Conservation (phyloP, 1,140 invertebrate genomes). For the Gonioctena quinquepunctata region DNA sequence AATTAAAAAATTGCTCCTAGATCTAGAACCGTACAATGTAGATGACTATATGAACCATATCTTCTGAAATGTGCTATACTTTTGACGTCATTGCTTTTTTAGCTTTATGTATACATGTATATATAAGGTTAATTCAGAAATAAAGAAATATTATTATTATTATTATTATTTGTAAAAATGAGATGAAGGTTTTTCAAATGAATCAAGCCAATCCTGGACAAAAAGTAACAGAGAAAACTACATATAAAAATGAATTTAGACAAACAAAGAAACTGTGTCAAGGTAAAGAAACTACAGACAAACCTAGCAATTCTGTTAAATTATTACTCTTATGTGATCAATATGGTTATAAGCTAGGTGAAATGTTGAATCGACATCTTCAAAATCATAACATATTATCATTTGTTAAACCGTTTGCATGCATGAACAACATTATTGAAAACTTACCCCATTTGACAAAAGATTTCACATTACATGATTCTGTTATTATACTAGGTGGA, state of each 20-base stretch:
- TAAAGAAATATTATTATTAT: no score
- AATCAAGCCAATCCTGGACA: no score
- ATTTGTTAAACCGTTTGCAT: neutral
- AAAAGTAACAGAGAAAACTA: no score
- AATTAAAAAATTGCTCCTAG: no score
- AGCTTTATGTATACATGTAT: no score
- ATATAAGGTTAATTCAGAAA: no score
- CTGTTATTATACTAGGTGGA: neutral
- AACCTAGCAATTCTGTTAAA: neutral
- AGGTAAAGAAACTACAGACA: neutral
- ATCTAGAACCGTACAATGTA: no score
- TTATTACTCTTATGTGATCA: neutral
- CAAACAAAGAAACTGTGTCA: neutral
- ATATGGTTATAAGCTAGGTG: slow-evolving; percentile 2
- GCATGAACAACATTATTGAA: neutral
- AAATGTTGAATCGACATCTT: neutral
- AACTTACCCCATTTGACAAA: neutral
- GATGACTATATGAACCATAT: no score
- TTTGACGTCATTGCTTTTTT: no score
- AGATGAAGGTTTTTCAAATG: no score
- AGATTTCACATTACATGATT: neutral
- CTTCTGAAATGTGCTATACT: no score
- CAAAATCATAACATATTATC: neutral
- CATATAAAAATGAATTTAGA: neutral
- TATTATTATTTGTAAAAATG: no score